Base-by-base conservation (phyloP, 2,888 invertebrate species). In the Nemotelus nigrinus region DNA sequence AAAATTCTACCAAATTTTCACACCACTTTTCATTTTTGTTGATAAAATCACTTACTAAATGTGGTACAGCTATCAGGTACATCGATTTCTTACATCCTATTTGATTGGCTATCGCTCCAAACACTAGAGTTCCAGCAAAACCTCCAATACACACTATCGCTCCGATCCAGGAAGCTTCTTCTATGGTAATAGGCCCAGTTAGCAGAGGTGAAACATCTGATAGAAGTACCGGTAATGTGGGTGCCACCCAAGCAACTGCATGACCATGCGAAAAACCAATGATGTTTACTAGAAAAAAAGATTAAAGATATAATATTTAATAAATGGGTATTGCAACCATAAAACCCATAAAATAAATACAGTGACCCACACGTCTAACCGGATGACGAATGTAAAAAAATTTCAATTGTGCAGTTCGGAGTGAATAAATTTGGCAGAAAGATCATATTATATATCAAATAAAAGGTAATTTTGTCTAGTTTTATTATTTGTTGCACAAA, bases 131-230 rank as follows among this genome's bases (percentile, higher is more conserved):
- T 2, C 87, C 87, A 7, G 80, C 48, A 0, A 86, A 41, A 5
- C 85, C 85, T 41, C 87, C 87, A 41, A 85, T 63, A 78, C 84
- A 82, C 57, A 85, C 78, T 2, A 83, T 39, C 0, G 86, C 81
- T 0, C 86, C 87, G 67, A 87, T 80, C 87, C 87, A 87, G 25
- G 87, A 87, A 2, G 83, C 82, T 78, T 86, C 82, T 2, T 84
- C 80, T 3, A 86, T 83, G 57, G 82, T 81, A 41, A 80, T 65
- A 70, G 77, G 77, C 2, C 80, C 80, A 3, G 65, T 50, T 68
- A 58, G 41, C 55, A 81, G 68, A 53, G 79, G 80, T 10, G 80
- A 76, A 2, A 79, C 58, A 0, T 41, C 53, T 2, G 83, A 83
- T 71, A 84, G 83, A 58, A 86, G 79, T 76, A 82, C 78, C 0